phyloP scores from a whole-genome alignment of 1,140 invertebrate genomes.

The Neoseiulus cucumeris region DNA sequence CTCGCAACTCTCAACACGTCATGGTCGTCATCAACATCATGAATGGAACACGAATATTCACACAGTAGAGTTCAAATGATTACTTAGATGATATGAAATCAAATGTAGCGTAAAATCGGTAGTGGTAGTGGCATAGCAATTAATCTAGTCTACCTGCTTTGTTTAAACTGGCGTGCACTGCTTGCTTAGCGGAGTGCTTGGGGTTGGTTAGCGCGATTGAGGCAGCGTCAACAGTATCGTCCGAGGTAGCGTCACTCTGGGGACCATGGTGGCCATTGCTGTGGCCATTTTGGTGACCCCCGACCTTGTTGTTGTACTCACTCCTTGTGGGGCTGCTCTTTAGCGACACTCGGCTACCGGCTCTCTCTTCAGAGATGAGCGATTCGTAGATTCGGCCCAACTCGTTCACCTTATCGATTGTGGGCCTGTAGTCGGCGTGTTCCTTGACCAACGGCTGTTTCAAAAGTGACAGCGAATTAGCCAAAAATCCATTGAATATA shows the following conservation, averaged over 20 bases:
- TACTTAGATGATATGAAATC: no score
- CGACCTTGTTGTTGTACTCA: not conserved
- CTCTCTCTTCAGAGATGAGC: slow-evolving; percentile 45
- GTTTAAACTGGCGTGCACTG: slow-evolving; percentile 8
- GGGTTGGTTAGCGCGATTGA: not conserved
- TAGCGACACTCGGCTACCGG: slow-evolving; percentile 38
- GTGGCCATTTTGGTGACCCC: not conserved
- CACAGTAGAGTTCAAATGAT: no score
- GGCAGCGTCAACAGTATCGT: not conserved
- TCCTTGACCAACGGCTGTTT: slow-evolving; percentile 57
- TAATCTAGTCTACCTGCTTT: slow-evolving; percentile 9
- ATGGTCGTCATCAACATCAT: no score
- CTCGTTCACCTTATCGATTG: slow-evolving; percentile 78
- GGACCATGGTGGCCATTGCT: not conserved
- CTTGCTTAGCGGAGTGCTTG: slow-evolving; percentile 5
- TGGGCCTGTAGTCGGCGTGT: slow-evolving; percentile 60
- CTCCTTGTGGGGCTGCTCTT: slow-evolving; percentile 51
- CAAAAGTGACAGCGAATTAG: not conserved
- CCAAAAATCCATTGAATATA: no score
- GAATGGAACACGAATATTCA: no score
- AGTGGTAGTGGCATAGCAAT: not conserved
- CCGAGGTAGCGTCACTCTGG: not conserved
- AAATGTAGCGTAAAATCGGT: no score
- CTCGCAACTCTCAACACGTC: no score
- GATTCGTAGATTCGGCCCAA: slow-evolving; percentile 63